These are phyloP conservation scores for Eospalax fontanierii DNA, from an alignment of 2,797 vertebrate genomes.

Conservation along the genomic window DNA sequence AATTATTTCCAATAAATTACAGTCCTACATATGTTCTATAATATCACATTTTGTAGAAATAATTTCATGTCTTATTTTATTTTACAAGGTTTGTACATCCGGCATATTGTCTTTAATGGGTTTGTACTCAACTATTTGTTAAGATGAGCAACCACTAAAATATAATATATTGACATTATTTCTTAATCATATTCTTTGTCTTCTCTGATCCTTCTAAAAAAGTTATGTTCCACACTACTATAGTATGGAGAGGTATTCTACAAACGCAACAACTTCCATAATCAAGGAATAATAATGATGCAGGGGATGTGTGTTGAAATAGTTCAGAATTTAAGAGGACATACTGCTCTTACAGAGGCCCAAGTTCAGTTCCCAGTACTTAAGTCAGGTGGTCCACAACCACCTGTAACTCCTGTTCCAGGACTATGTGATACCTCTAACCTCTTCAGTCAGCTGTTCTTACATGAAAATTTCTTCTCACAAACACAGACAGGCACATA, in stretches of 20 bases:
- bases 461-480: too few species aligned
- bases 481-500: neutral
- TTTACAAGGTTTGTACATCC: neutral
- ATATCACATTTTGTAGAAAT: slow-evolving; percentile 10
- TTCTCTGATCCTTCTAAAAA: neutral
- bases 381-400: too few species aligned
- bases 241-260: slow-evolving; percentile 33
- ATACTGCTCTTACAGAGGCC: too few species aligned
- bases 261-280: neutral
- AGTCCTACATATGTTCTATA: neutral
- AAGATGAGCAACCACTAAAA: neutral
- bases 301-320: neutral
- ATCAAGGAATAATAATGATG: neutral
- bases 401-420: neutral
- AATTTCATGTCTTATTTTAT: neutral
- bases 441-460: neutral
- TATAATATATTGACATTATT: too few species aligned
- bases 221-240: neutral
- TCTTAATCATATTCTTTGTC: neutral
- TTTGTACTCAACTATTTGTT: neutral
- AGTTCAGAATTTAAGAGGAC: neutral
- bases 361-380: neutral
- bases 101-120: neutral
- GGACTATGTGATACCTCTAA: too few species aligned
- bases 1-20: neutral